Evolutionary conservation across 2,797 vertebrate species (phyloP).

Genomic region (Mionectes olivaceus): DNA sequence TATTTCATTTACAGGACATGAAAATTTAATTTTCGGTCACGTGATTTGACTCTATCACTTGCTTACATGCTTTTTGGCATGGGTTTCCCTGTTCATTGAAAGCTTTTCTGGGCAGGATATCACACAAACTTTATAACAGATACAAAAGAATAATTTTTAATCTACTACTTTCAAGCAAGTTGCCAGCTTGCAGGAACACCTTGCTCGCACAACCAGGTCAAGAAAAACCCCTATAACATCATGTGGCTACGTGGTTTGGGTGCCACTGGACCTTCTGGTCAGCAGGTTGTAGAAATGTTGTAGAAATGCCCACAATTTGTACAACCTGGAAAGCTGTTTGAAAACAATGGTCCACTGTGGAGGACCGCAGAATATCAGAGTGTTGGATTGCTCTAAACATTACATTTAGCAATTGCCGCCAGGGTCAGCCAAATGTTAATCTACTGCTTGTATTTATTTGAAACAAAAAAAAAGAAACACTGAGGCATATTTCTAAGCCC

Average conservation of each 20-base stretch:
- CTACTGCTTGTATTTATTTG: conserved; percentile 68
- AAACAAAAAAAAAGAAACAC: conserved; percentile 51
- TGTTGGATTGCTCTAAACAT: conserved; percentile 46
- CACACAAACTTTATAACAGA: conserved; percentile 51
- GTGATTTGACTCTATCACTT: conserved; percentile 65
- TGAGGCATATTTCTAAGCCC: conserved; percentile 45
- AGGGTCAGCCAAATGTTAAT: conserved; percentile 73
- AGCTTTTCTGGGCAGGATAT: conserved; percentile 45
- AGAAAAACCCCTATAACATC: fast-evolving
- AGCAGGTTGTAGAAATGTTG: neutral
- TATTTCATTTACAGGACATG: conserved; percentile 82
- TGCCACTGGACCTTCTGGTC: neutral
- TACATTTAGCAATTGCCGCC: conserved; percentile 45
- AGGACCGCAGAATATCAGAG: neutral
- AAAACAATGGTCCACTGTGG: neutral
- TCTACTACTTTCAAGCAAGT: neutral
- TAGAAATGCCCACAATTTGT: neutral
- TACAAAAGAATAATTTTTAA: conserved; percentile 45
- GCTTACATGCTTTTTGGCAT: conserved; percentile 45
- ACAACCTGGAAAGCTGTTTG: conserved; percentile 23
- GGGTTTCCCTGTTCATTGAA: conserved; percentile 49
- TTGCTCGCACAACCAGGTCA: neutral
- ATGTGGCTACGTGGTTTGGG: neutral
- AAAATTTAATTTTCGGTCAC: conserved; percentile 81
- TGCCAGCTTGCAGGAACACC: neutral